Evolutionary conservation across 2,113 vertebrate species (phyloP).

Genomic region (Triplophysa rosa): DNA sequence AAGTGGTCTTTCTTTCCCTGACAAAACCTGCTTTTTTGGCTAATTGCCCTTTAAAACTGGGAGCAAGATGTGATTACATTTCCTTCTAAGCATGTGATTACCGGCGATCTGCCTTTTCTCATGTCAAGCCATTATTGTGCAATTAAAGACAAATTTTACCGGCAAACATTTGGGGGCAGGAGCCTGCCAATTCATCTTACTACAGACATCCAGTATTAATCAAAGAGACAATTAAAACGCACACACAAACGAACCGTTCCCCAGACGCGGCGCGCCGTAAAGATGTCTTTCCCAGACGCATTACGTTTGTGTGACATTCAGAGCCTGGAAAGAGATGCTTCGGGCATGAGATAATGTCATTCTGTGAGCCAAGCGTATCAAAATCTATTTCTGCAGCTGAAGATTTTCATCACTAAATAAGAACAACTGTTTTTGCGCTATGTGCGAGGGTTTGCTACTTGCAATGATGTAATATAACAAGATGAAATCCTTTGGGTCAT

Average conservation of each 20-base stretch:
- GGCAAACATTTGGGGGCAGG: constrained; percentile 49
- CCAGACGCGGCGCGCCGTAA: background rate
- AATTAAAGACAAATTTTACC: constrained; percentile 65
- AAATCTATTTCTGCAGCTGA: background rate
- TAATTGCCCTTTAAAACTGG: constrained; percentile 29
- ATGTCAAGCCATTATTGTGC: constrained; percentile 59
- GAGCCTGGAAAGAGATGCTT: background rate
- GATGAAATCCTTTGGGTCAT: constrained; percentile 10
- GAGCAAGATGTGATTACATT: constrained; percentile 40
- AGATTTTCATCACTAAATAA: constrained; percentile 20
- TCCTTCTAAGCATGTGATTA: constrained; percentile 47
- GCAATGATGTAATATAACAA: constrained; percentile 15
- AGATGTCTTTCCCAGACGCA: constrained; percentile 37
- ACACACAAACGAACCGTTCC: constrained; percentile 15
- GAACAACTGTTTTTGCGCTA: background rate
- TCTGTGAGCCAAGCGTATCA: background rate
- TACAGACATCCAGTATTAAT: constrained; percentile 64
- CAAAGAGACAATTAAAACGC: constrained; percentile 55
- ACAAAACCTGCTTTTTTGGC: constrained; percentile 31
- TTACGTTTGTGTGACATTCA: background rate
- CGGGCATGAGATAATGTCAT: constrained; percentile 21
- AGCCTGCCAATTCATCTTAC: constrained; percentile 65
- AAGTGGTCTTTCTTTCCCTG: constrained; percentile 27
- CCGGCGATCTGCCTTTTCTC: constrained; percentile 45
- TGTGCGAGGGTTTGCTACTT: background rate